Conservation (phyloP, 1,140 invertebrate species). For the Drosophila seguyi region DNA sequence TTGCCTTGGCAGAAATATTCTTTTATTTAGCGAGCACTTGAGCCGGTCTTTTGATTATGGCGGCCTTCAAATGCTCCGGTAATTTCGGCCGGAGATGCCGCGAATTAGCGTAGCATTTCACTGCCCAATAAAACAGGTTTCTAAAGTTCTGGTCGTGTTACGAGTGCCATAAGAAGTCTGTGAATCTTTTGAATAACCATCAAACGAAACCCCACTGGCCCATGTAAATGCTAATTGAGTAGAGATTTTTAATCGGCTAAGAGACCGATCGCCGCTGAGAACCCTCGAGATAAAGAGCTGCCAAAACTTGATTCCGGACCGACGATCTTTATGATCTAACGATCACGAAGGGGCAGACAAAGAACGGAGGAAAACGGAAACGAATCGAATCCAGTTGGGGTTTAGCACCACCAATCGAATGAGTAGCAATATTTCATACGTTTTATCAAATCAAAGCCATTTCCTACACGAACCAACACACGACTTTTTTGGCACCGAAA, state of each 20-base stretch:
- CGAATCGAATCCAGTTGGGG: conserved; percentile 33
- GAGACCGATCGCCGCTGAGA: background rate
- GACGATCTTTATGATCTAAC: background rate
- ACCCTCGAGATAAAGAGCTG: conserved; percentile 16
- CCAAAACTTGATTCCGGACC: conserved; percentile 26
- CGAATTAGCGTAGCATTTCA: conserved; percentile 31
- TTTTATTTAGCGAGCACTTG: conserved; percentile 33
- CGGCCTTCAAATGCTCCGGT: conserved; percentile 25
- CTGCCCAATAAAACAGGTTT: conserved; percentile 37
- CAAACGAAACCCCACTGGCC: conserved; percentile 2
- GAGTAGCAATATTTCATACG: conserved; percentile 36
- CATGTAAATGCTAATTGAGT: conserved; percentile 43
- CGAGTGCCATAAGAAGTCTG: background rate
- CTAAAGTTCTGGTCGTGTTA: conserved; percentile 26
- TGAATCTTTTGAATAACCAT: conserved; percentile 12
- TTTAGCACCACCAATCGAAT: conserved; percentile 39
- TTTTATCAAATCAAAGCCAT: conserved; percentile 52
- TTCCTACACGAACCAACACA: conserved; percentile 44
- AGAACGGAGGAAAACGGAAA: conserved; percentile 54
- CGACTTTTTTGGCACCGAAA: conserved; percentile 25
- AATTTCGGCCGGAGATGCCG: conserved; percentile 25
- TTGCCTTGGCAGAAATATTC: conserved; percentile 68
- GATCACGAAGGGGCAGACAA: conserved; percentile 49
- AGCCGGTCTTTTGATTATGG: conserved; percentile 32
- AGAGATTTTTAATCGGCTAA: conserved; percentile 7